Conservation (phyloP, 2,888 invertebrate species). For the Eristalinus aeneus region DNA sequence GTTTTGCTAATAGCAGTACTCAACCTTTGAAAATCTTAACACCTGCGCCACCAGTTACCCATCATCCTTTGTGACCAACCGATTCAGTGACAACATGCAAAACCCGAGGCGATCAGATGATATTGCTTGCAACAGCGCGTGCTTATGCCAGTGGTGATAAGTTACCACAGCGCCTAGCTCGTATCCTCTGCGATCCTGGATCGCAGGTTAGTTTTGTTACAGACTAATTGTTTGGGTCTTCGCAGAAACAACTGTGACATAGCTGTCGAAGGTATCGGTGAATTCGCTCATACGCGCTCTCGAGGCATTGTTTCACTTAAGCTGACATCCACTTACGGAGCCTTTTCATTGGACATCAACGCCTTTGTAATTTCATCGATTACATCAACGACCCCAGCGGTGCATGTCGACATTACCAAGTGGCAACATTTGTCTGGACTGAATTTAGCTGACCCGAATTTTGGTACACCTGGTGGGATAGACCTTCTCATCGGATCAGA, state of each 20-base stretch:
- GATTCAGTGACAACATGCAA: no score
- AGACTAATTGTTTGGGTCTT: slow-evolving; percentile 34
- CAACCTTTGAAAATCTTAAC: background rate
- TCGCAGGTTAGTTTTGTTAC: no score
- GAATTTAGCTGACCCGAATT: slow-evolving; percentile 62
- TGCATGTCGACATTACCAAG: background rate
- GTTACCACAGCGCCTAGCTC: no score
- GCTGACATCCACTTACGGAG: background rate
- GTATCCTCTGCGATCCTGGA: no score
- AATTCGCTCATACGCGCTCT: background rate
- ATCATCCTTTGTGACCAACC: background rate
- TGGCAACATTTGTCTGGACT: slow-evolving; percentile 56
- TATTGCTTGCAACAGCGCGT: no score
- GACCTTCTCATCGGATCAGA: slow-evolving; percentile 6
- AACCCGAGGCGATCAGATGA: no score
- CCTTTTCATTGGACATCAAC: background rate
- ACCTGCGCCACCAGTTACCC: background rate
- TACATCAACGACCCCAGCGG: background rate
- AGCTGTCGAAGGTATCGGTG: background rate
- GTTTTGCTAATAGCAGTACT: no score
- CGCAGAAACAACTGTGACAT: background rate
- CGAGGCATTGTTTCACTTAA: background rate
- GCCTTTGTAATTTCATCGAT: background rate
- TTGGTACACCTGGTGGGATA: slow-evolving; percentile 65
- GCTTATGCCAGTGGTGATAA: no score